Conservation (phyloP, 92 coral and sea anemone species). For the Porites evermanni region DNA sequence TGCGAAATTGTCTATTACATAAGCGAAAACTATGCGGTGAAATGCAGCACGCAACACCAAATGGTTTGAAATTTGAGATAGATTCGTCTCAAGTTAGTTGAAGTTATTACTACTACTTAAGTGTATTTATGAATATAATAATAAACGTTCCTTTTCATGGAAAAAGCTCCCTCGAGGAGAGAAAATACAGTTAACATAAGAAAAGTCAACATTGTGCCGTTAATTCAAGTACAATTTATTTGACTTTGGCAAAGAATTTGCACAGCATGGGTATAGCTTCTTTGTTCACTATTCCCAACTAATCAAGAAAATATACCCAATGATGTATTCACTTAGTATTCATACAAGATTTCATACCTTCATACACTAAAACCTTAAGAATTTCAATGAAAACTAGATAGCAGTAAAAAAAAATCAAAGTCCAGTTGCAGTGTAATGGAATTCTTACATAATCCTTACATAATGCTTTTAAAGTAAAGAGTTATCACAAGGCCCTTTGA, state of each 20-base stretch:
- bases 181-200: neutral
- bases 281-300: neutral
- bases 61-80: neutral
- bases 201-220: neutral
- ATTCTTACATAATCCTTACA: too few species aligned
- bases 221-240: too few species aligned
- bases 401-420: too few species aligned
- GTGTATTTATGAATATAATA: too few species aligned
- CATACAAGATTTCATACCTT: too few species aligned
- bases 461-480: too few species aligned
- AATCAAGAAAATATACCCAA: neutral
- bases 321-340: neutral
- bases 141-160: neutral
- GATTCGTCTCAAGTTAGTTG: neutral
- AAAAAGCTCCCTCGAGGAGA: neutral
- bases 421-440: too few species aligned
- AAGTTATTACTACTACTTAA: neutral
- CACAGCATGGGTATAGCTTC: neutral
- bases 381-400: too few species aligned
- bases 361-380: too few species aligned
- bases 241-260: neutral
- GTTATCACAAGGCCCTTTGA: too few species aligned
- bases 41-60: constrained; percentile 28
- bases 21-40: neutral
- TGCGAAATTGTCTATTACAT: constrained; percentile 1